A percentile compares a stretch with the other conserved stretches of the same genome.
These are phyloP conservation scores for Protobothrops flavoviridis DNA, from an alignment of 2,113 vertebrate genomes.

Conservation along the genomic window DNA sequence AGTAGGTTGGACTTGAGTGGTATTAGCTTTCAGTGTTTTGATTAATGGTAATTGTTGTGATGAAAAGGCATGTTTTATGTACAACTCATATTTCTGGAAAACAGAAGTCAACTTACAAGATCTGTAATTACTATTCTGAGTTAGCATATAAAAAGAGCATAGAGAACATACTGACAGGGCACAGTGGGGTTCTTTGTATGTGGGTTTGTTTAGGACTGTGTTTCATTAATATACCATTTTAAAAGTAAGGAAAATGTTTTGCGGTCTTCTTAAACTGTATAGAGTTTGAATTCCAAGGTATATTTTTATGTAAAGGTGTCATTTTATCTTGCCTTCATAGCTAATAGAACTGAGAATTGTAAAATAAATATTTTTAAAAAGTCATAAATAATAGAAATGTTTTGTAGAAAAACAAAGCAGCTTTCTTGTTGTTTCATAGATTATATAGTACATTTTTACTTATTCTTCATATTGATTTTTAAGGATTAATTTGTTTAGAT, in stretches of 20 bases:
- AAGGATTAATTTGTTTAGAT: neutral
- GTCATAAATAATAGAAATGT: neutral
- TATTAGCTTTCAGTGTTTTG: constrained; percentile 83
- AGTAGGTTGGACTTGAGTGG: constrained; percentile 82
- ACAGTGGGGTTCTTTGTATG: constrained; percentile 57
- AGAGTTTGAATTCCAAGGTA: constrained; percentile 61
- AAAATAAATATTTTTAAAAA: neutral
- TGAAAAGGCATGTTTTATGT: constrained; percentile 81
- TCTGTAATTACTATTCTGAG: constrained; percentile 78
- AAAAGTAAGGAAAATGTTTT: constrained; percentile 67
- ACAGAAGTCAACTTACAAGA: constrained; percentile 79
- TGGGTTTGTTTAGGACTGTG: constrained; percentile 62
- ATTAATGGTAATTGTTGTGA: constrained; percentile 87
- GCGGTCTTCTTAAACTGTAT: constrained; percentile 68
- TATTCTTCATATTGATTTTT: constrained; percentile 21
- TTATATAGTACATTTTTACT: constrained; percentile 37
- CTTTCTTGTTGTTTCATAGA: constrained; percentile 21
- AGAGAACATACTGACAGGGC: constrained; percentile 61
- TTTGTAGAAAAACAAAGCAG: neutral
- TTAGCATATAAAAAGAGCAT: constrained; percentile 74
- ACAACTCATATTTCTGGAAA: constrained; percentile 78
- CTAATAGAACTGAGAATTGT: constrained; percentile 31
- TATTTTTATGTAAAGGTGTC: constrained; percentile 53
- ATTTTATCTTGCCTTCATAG: constrained; percentile 42
- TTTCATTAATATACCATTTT: constrained; percentile 63